Conservation (phyloP, 2,797 vertebrate genomes). For the Ctenopoma kingsleyae region DNA sequence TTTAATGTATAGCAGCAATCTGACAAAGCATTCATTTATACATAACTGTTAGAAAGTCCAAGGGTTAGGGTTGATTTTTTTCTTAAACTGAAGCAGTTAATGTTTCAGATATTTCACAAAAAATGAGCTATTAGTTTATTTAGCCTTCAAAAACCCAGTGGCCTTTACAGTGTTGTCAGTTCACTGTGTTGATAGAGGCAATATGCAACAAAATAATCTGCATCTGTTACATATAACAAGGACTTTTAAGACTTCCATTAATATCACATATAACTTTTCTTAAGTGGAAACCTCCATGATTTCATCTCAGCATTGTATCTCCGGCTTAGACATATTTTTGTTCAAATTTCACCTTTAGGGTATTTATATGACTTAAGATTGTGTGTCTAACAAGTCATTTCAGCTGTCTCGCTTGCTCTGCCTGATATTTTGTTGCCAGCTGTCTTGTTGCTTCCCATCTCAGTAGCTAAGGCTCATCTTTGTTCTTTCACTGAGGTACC, state of each 20-base stretch:
- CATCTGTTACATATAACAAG: neutral
- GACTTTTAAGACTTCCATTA: too few species aligned
- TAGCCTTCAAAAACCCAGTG: neutral
- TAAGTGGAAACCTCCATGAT: too few species aligned
- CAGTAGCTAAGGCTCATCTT: slow-evolving; percentile 45
- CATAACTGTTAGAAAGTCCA: slow-evolving; percentile 5
- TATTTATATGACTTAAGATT: too few species aligned
- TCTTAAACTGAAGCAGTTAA: slow-evolving; percentile 8
- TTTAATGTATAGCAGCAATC: slow-evolving; percentile 43
- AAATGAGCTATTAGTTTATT: neutral
- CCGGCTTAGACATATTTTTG: too few species aligned
- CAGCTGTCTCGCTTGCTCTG: neutral
- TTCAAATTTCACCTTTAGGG: too few species aligned
- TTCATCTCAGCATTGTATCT: too few species aligned
- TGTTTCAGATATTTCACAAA: neutral
- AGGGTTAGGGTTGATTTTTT: neutral
- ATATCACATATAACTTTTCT: too few species aligned
- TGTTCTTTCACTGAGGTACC: slow-evolving; percentile 65
- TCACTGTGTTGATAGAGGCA: neutral
- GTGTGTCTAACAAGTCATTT: neutral
- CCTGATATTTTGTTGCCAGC: slow-evolving; percentile 33
- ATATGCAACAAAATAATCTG: neutral
- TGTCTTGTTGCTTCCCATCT: slow-evolving; percentile 39
- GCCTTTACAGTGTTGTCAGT: neutral
- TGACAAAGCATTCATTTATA: slow-evolving; percentile 33